phyloP scores from a whole-genome alignment of 1,140 invertebrate genomes.

The Caenorhabditis brenneri region DNA sequence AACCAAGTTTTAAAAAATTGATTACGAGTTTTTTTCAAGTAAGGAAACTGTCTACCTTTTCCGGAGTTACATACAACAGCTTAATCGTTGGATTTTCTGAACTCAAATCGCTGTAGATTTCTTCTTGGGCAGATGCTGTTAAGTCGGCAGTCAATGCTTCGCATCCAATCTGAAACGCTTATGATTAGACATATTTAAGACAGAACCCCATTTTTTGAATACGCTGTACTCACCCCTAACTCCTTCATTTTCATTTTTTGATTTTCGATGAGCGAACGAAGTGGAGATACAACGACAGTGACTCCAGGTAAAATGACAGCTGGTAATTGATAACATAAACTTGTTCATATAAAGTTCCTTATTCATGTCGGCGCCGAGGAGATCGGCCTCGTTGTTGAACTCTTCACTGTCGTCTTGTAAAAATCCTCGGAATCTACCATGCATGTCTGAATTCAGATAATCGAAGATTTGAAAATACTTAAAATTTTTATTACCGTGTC shows the following conservation, averaged over 20 bases:
- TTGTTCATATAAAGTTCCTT: constrained; percentile 80
- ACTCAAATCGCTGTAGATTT: constrained; percentile 34
- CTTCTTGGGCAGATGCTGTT: constrained; percentile 11
- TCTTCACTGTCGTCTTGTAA: constrained; percentile 55
- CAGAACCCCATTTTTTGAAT: no score
- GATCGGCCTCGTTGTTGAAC: constrained; percentile 44
- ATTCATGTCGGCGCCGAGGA: constrained; percentile 41
- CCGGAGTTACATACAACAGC: constrained; percentile 92
- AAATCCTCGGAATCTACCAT: constrained; percentile 57
- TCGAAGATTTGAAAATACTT: background rate
- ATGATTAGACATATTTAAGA: background rate
- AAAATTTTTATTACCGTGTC: background rate
- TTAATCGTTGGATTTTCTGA: constrained; percentile 75
- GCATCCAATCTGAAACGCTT: constrained; percentile 55
- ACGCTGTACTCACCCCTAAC: constrained; percentile 45
- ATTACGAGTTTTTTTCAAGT: no score
- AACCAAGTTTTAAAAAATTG: no score
- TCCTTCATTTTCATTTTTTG: constrained; percentile 87
- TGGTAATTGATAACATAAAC: constrained; percentile 89
- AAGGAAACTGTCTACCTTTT: constrained; percentile 65
- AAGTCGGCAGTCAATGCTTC: constrained; percentile 57
- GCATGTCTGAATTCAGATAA: constrained; percentile 53
- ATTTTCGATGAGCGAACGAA: constrained; percentile 89
- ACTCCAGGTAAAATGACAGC: constrained; percentile 80
- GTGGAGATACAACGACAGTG: constrained; percentile 86